Evolutionary conservation across 1,140 invertebrate genomes (phyloP), one percentile per base, ranked within the genome.

Genomic region (Cherax quadricarinatus): DNA sequence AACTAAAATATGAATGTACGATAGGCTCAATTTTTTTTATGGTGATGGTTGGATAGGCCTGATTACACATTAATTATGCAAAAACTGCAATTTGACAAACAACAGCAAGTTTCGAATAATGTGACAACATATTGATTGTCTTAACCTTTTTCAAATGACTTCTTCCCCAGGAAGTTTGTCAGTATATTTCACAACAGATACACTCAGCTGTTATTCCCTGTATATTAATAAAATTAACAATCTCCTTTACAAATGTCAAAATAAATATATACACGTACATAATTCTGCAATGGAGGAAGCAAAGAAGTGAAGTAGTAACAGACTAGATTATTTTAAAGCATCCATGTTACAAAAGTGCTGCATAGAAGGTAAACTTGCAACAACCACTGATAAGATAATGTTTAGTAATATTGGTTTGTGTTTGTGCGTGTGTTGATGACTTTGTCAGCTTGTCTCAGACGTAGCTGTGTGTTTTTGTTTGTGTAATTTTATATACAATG

Each of bases 211-310:
- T 24, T 75, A 75, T 75, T 75, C 70, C 70, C 70, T 75, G 70
- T 41, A 75, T 75, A 75, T 75, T 75, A 75, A 75, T 6, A 75
- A 30, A n/a, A 30, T 75, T 75, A 75, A 75, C 70, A 75, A 75
- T 75, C 70, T 75, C 24, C 70, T 75, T 75, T 75, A 62, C 53
- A 41, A 62, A 82, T n/a, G 51, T 84, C 14, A 84, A 12, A 62
- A 84, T 62, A 84, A 24, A 60, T 83, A 62, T 57, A 16, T 57
- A 81, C 80, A 81, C 82, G 1, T 84, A 16, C 21, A 60, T 48
- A 81, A 57, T 51, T 51, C 4, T 51, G 79, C 18, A 12, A 4
- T 10, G 48, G 79, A 4, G 51, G 48, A 51, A 51, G 48, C 51
- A 57, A 18, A 51, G 48, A 51, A 4, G 16, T 81, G 48, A n/a